Base-by-base conservation (phyloP, 2,797 vertebrate species). In the Cichlasoma orientale region DNA sequence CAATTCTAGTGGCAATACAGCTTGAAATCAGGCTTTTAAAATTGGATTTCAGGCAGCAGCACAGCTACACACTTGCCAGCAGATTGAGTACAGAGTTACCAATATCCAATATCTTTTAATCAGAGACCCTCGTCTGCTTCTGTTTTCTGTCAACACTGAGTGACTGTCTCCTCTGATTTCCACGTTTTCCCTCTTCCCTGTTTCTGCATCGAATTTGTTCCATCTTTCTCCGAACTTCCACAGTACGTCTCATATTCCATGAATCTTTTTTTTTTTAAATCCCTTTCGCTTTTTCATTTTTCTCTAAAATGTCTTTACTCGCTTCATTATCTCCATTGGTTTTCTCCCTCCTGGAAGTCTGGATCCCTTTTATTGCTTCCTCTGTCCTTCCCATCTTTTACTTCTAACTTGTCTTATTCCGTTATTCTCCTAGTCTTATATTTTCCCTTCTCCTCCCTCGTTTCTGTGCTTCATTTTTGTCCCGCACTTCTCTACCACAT, bases 71-170 rank as follows among this genome's bases (percentile, higher is more conserved):
- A 54, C 82, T 85, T 74, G 77, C 69, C 69, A 75, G 77, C 77
- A 88, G 88, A 90, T 85, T 81, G 86, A 89, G 86, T 56, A 53
- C 78, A 85, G 79, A 78, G 79, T 87, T 88, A 86, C 90, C 90
- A 88, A 89, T 87, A 88, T 90, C 85, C 88, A 89, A 86, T 90
- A 89, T 92, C 84, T 92, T 92, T 91, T 90, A 89, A 93, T 92
- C 89, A 90, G 83, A 72, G 76, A 77, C 70, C 71, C 79, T 89
- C 58, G n/a, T 82, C 86, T 29, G 71, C 88, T 76, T 71, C 83
- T 86, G 81, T 91, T 90, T 92, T 86, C 84, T 87, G 88, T 91
- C 92, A 90, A 84, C 86, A 83, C 76, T 77, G 83, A 88, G 69
- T 73, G 84, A 86, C 74, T 72, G 68, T 78, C 87, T 79, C 72